Base-by-base conservation (phyloP, 1,140 invertebrate species). In the Fopius arisanus region DNA sequence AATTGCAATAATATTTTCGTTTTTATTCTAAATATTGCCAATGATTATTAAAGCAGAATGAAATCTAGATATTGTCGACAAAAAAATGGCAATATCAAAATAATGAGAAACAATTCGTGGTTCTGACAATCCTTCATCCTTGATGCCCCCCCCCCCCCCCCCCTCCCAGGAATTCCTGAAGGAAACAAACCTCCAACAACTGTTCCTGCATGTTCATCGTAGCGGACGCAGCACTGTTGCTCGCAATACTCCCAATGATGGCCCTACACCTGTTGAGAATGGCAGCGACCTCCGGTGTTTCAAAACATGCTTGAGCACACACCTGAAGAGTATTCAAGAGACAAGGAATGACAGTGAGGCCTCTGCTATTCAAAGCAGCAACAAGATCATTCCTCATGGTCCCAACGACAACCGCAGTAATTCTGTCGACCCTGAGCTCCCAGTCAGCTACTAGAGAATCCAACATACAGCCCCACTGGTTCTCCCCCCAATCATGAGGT, bases 291-390 rank as follows among this genome's bases (percentile, higher is more conserved):
- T 87, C 83, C 26, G 81, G 65, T 77, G 84, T 83, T 29, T 88
- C 83, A 70, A 90, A 90, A 28, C 88, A 89, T 4, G 81, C 81
- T 71, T 87, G 84, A 0, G 86, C 88, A 69, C 88, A 89, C 9
- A 88, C 76, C 82, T 90, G 88, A 9, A 90, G 76, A 10, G 87
- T 87, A 54, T 89, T 79, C 16, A 89, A 77, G 31, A 90, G 79
- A 74, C 90, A 90, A 2, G 89, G 89, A 6, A 90, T 78, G 5
- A 90, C 65, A 14, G 82, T 77, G 6, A 89, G 80, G 26, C 82
- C 82, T 67, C 84, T 82, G 29, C 70, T 83, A 0, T 26, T 66
- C 2, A 90, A 73, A 3, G 89, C 88, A 31, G 66, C 21, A 0
- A 86, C 31, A 40, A 90, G 75, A 59, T 88, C 84, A 5, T 76